Percentiles rank a stretch among this genome's conserved stretches.
Evolutionary conservation across 2,888 invertebrate genomes (phyloP).

Genomic region (Chloroclysta siterata): DNA sequence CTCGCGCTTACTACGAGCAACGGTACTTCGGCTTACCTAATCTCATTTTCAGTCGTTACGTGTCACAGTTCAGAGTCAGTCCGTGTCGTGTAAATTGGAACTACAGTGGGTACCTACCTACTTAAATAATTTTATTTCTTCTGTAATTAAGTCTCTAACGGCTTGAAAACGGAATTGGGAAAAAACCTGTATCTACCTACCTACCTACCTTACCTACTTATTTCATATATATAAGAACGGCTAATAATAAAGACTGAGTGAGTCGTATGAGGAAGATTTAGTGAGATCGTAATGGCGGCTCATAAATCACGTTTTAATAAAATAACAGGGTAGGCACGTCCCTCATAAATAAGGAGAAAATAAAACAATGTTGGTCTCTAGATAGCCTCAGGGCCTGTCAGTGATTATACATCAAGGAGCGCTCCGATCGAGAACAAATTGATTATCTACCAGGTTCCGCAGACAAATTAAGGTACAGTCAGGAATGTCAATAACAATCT

Average conservation of each 20-base stretch:
- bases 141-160: not conserved
- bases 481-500: too few relatives aligned
- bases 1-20: not conserved
- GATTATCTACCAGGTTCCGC: conserved; percentile 8
- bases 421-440: conserved; percentile 12
- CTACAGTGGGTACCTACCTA: not conserved
- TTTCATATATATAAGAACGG: conserved; percentile 4
- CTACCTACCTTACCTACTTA: too few relatives aligned
- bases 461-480: not conserved
- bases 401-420: conserved; percentile 7
- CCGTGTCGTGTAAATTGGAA: not conserved
- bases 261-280: conserved; percentile 25
- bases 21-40: not conserved
- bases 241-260: conserved; percentile 3
- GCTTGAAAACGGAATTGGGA: not conserved
- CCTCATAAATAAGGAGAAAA: conserved; percentile 6
- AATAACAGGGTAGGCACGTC: conserved; percentile 8
- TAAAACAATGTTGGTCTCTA: conserved; percentile 10
- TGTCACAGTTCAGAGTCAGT: conserved; percentile 4
- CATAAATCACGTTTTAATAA: conserved; percentile 20
- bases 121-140: not conserved
- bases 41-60: not conserved
- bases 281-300: conserved; percentile 13
- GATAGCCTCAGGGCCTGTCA: conserved; percentile 5
- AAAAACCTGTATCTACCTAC: too few relatives aligned